These are phyloP conservation scores for Eublepharis macularius DNA, from an alignment of 2,113 vertebrate genomes.

Conservation along the genomic window DNA sequence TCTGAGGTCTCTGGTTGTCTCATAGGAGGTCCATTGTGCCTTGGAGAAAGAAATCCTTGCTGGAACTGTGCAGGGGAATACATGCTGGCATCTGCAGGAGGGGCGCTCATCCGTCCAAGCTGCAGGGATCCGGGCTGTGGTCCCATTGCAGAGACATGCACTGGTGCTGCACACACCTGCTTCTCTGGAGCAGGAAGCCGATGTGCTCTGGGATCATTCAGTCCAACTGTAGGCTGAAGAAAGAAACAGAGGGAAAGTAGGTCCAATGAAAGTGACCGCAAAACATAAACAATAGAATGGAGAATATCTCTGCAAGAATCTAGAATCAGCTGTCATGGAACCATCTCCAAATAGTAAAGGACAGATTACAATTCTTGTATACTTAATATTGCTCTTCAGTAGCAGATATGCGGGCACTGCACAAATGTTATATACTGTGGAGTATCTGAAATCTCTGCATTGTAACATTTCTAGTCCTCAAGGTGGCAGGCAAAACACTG, in stretches of 20 bases:
- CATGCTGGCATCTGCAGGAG: slow-evolving; percentile 79
- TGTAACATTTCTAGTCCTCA: not conserved
- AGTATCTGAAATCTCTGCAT: not conserved
- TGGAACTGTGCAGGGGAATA: slow-evolving; percentile 80
- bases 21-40: slow-evolving; percentile 68
- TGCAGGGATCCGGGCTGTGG: slow-evolving; percentile 80
- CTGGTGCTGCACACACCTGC: slow-evolving; percentile 77
- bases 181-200: slow-evolving; percentile 75
- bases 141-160: slow-evolving; percentile 79
- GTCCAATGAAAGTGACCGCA: not conserved
- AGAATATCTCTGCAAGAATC: not conserved
- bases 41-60: slow-evolving; percentile 74
- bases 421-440: not conserved
- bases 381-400: not conserved
- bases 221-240: slow-evolving; percentile 76
- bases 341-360: not conserved
- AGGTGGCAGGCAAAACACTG: not conserved
- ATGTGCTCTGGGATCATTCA: slow-evolving; percentile 79
- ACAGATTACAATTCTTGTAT: not conserved
- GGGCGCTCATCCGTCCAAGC: slow-evolving; percentile 73
- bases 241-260: not conserved
- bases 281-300: not conserved
- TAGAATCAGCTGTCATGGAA: not conserved
- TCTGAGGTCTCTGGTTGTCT: slow-evolving; percentile 66
- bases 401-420: not conserved